Base-by-base conservation (phyloP, 2,113 vertebrate genomes). In the Verasper variegatus region DNA sequence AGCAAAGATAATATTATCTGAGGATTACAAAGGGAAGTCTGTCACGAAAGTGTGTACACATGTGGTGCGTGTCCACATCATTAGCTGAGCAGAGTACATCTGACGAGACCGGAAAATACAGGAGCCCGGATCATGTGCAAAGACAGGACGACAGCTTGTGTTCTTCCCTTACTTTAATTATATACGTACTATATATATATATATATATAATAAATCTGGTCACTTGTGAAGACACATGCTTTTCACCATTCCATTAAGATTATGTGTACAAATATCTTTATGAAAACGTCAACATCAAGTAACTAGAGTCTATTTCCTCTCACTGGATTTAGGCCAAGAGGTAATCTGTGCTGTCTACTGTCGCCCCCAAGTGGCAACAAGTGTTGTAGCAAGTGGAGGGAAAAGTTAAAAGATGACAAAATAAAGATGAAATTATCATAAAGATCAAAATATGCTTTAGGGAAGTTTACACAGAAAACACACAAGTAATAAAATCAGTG, bases 311-410 rank as follows among this genome's bases (percentile, higher is more conserved):
- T 7, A 49, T 18, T 47, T 47, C 62, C 9, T 26, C 63, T 20
- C 10, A 20, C 24, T 55, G 26, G 27, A 55, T 51, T 49, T 62
- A 14, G 68, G 35, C 62, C 47, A 65, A 31, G 10, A 40, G 5
- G 17, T 35, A 4, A 58, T 47, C 37, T 75, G 20, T 66, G 68
- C 55, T 74, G 84, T 7, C 13, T 54, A 67, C 58, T 68, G 72
- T 68, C 42, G 35, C 86, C 86, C 77, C 56, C 84, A 12, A 79
- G 79, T 86, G 88, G 88, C 14, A 13, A 27, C 0, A 14, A 24
- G n/a, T 3, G 59, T n/a, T 21, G 0, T 2, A 51, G 59, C 79
- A 49, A 56, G 3, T 5, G 21, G 21, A 56, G 45, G 45, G 12
- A 35, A 35, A 35, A 35, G 35, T 37, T 37, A 10, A 24, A 12